Percentiles rank a stretch among this genome's conserved stretches.
phyloP scores from a whole-genome alignment of 2,113 vertebrate species.

The Sigmodon hispidus region DNA sequence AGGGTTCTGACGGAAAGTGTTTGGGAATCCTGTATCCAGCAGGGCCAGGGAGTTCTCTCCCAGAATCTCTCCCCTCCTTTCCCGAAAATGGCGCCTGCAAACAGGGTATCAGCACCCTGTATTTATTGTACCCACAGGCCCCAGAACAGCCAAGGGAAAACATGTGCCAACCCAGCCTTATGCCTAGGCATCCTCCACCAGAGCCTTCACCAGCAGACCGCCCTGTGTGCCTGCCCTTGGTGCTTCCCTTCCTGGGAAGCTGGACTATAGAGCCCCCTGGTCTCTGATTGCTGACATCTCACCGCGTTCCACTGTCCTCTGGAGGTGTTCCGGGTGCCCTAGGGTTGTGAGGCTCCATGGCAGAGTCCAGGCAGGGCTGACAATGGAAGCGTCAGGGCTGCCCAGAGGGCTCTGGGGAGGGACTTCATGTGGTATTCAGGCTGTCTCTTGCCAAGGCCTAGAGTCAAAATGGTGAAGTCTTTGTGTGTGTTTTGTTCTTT shows the following conservation, averaged over 20 bases:
- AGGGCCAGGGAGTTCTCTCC: neutral
- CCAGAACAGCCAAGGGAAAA: neutral
- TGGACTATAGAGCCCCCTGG: neutral
- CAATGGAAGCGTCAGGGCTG: neutral
- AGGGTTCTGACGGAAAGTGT: accelerated
- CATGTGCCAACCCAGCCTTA: neutral
- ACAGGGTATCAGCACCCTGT: neutral
- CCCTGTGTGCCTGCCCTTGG: accelerated
- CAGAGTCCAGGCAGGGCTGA: accelerated
- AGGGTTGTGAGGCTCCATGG: accelerated
- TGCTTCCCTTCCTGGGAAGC: neutral
- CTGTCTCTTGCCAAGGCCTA: neutral
- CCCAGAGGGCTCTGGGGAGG: neutral
- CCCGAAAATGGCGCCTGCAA: accelerated
- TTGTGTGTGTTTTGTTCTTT: neutral
- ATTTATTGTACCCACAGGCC: accelerated
- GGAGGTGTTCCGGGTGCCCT: neutral
- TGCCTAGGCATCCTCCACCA: neutral
- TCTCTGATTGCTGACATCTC: accelerated
- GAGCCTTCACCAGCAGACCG: neutral
- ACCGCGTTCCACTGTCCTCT: accelerated
- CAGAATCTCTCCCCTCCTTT: neutral
- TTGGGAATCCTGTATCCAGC: accelerated
- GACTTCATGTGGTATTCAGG: accelerated
- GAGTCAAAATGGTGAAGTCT: neutral